These are phyloP conservation scores for Sphaeridia pumilis DNA, from an alignment of 2,888 invertebrate species.

Conservation along the genomic window DNA sequence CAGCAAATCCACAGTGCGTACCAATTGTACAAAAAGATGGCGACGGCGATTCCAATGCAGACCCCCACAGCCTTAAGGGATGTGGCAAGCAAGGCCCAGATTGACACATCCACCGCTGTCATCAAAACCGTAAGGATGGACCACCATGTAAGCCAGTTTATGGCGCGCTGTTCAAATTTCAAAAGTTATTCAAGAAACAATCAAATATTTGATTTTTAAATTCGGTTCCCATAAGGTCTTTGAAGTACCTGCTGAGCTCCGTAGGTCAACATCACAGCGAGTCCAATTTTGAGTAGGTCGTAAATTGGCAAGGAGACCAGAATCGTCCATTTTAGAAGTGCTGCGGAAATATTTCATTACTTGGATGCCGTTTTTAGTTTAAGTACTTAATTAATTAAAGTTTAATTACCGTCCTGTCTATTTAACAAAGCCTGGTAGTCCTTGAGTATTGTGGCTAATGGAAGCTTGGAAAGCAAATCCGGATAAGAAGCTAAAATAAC, in stretches of 20 bases:
- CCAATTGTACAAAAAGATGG: slow-evolving; percentile 6
- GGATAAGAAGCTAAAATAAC: background rate
- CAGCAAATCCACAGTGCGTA: slow-evolving; percentile 5
- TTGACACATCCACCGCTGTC: background rate
- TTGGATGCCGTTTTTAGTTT: background rate
- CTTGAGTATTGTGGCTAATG: background rate
- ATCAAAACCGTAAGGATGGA: background rate
- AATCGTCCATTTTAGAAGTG: background rate
- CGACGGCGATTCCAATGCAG: background rate
- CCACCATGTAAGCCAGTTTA: background rate
- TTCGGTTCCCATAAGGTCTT: background rate
- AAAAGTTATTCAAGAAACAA: background rate
- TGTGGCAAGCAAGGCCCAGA: background rate
- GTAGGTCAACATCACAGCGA: slow-evolving; percentile 3
- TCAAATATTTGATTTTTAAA: no score
- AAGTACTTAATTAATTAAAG: background rate
- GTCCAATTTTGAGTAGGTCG: background rate
- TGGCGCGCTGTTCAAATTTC: no score
- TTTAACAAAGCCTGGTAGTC: background rate
- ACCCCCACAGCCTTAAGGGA: background rate
- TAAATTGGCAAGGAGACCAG: background rate
- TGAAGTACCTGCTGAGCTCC: slow-evolving; percentile 6
- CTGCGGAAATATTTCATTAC: background rate
- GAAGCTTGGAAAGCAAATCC: background rate
- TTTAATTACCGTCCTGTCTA: background rate